These are phyloP conservation scores for Thaleichthys pacificus DNA, from an alignment of 2,797 vertebrate genomes.

Conservation along the genomic window DNA sequence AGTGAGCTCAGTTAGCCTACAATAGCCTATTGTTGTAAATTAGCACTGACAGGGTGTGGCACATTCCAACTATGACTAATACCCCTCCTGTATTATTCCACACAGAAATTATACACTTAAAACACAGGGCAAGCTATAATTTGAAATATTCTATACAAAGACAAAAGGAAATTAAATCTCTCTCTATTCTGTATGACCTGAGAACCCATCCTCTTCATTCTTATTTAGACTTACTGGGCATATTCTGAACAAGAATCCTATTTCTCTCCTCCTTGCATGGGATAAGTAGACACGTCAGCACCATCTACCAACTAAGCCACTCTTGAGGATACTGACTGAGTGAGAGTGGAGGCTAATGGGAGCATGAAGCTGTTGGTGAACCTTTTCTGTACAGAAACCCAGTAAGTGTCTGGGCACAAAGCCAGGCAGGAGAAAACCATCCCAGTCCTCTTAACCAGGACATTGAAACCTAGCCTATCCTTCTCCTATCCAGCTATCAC, in stretches of 20 bases:
- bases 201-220: neutral
- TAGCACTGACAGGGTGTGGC: neutral
- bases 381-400: constrained; percentile 23
- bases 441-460: constrained; percentile 3
- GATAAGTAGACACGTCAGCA: constrained; percentile 4
- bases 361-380: constrained; percentile 9
- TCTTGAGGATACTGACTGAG: neutral
- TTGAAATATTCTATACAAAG: neutral
- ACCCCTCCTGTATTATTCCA: neutral
- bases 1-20: neutral
- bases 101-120: neutral
- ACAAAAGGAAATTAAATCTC: neutral
- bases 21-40: neutral
- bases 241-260: neutral
- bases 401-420: constrained; percentile 10
- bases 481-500: neutral
- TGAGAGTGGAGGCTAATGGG: neutral
- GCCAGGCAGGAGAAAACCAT: constrained; percentile 26
- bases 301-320: neutral
- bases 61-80: neutral
- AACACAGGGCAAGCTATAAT: neutral
- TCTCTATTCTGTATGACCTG: neutral
- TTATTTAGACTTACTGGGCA: neutral
- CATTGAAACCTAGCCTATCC: constrained; percentile 13
- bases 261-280: neutral